phyloP scores from a whole-genome alignment of 2,888 invertebrate genomes.

The Iphiclides podalirius region DNA sequence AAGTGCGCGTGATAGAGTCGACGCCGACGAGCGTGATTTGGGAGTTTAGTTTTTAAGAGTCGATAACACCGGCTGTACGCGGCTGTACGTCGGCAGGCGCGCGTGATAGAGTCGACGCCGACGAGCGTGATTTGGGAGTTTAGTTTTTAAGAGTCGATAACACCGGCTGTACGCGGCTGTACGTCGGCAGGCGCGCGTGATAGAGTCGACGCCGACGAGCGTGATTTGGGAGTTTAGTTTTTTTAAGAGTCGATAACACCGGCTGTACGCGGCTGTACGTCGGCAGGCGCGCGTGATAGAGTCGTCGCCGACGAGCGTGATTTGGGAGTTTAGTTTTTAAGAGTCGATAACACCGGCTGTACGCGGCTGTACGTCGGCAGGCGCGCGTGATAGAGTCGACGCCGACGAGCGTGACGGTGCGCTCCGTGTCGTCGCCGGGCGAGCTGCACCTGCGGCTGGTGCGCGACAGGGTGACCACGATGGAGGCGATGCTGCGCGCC shows the following conservation, averaged over 20 bases:
- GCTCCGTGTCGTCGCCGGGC: slow-evolving; percentile 85
- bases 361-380: too few species aligned
- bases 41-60: too few species aligned
- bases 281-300: slow-evolving; percentile 87
- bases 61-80: too few species aligned
- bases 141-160: too few species aligned
- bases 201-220: slow-evolving; percentile 82
- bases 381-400: slow-evolving; percentile 85
- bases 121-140: slow-evolving; percentile 85
- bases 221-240: too few species aligned
- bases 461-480: slow-evolving; percentile 87
- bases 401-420: slow-evolving; percentile 85
- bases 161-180: too few species aligned
- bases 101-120: slow-evolving; percentile 82
- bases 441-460: slow-evolving; percentile 86
- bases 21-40: slow-evolving; percentile 85
- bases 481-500: slow-evolving; percentile 91
- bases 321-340: too few species aligned
- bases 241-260: too few species aligned
- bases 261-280: too few species aligned
- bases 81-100: too few species aligned
- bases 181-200: slow-evolving; percentile 88
- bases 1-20: slow-evolving; percentile 86
- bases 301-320: slow-evolving; percentile 83
- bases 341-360: too few species aligned